These are phyloP conservation scores for Coluber constrictor DNA, from an alignment of 2,797 vertebrate genomes.

Conservation along the genomic window DNA sequence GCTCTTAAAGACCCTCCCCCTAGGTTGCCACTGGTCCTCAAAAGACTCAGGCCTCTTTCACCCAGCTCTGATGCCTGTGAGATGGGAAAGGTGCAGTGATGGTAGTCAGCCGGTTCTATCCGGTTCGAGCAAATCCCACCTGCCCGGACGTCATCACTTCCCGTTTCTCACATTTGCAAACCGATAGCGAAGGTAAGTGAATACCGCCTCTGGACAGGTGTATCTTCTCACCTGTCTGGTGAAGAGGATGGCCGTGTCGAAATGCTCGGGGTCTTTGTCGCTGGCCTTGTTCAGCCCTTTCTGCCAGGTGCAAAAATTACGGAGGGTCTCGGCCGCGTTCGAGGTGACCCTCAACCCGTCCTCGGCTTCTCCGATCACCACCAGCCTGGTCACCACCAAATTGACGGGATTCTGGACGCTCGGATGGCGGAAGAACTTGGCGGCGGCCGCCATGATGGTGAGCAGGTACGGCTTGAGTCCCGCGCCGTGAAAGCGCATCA, in stretches of 20 bases:
- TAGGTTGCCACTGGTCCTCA: neutral
- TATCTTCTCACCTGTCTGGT: conserved; percentile 35
- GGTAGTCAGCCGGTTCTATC: too few species aligned
- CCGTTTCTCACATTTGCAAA: too few species aligned
- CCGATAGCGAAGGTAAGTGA: too few species aligned
- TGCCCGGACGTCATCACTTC: too few species aligned
- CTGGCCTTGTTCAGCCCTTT: conserved; percentile 63
- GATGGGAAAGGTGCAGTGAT: neutral
- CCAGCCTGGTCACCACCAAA: conserved; percentile 67
- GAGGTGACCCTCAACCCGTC: conserved; percentile 64
- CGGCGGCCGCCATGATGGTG: conserved; percentile 66
- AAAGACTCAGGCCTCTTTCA: neutral
- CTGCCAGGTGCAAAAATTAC: conserved; percentile 73
- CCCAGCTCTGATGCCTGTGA: neutral
- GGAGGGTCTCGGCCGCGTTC: conserved; percentile 68
- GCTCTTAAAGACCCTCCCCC: neutral
- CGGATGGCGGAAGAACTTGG: conserved; percentile 70
- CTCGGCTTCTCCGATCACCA: conserved; percentile 65
- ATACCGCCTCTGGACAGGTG: neutral
- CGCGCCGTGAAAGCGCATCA: conserved; percentile 63
- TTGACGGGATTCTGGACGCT: conserved; percentile 70
- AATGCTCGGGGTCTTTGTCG: conserved; percentile 67
- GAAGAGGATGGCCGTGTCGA: conserved; percentile 72
- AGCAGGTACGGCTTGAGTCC: conserved; percentile 70
- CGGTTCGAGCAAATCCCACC: too few species aligned